Base-by-base conservation (phyloP, 2,113 vertebrate genomes). In the Excalfactoria chinensis region DNA sequence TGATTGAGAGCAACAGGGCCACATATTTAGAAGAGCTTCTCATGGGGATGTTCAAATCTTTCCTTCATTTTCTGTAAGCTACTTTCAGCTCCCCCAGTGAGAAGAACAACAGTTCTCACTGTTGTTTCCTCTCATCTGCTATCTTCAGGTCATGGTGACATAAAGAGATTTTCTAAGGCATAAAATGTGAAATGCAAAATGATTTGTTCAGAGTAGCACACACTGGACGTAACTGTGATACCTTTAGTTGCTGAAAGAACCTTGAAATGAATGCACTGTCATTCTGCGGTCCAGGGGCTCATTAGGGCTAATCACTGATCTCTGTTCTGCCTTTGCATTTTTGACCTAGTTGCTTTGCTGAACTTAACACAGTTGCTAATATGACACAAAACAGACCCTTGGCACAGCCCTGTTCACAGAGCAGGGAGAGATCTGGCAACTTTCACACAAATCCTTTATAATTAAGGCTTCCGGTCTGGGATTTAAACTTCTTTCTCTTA, bases 351-450 rank as follows among this genome's bases (percentile, higher is more conserved):
- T 96, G n/a, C 90, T 94, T 85, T 87, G 87, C 89, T 90, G 87
- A 91, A 94, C 80, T 95, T 88, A 91, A 74, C 48, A 55, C 77
- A 51, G 80, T 95, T 93, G 74, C 91, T 81, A 23, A 63, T 78
- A 64, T 93, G 94, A 95, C 88, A 93, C 71, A 96, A 96, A 95
- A 84, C 96, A 97, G 96, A 66, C 66, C 93, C 87, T 93, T 96
- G 94, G 96, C 89, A 73, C 53, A 89, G 86, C 64, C 70, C 62
- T 80, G 85, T 93, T 91, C 82, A 91, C 77, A 86, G 83, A 94
- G 62, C 68, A 90, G 86, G 93, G 66, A 56, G 86, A 93, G 81
- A 73, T 94, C 95, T 97, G 96, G 95, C 89, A 95, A 90, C 67
- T 93, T 97, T 96, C 95, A 89, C 81, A 89, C 49, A 93, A 91